Evolutionary conservation across 1,140 invertebrate genomes (phyloP), one percentile per base, ranked within the genome.

Genomic region (Ceratosolen solmsi): DNA sequence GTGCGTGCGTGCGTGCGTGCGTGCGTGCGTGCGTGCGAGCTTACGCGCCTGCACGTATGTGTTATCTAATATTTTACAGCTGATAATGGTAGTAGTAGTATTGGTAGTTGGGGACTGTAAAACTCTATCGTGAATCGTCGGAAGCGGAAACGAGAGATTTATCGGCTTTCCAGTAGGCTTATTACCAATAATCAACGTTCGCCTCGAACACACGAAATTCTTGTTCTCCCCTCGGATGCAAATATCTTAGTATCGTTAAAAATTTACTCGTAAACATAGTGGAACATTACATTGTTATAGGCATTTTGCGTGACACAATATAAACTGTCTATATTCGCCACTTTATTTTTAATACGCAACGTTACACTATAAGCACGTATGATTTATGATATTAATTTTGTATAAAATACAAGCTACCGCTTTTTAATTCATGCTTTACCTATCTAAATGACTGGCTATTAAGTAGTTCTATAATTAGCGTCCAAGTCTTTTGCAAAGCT

Each of bases 101-200:
- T n/a, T n/a, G n/a, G 41, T 46, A 46, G 41, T 46, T 46, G 41
- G 51, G 11, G 33, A 51, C 20, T 15, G 56, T 49, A 63, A 76
- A 30, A 63, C 63, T 63, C 38, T 76, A 78, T 68, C 65, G n/a
- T n/a, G 38, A 68, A 65, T 49, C 27, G 46, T 71, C 65, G 68
- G 78, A 72, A 72, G 38, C 68, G 78, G 68, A 80, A 72, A 72
- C 33, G 78, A 80, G 30, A 60, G 68, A 46, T 80, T 80, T 41
- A 60, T 58, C 78, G 78, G 72, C n/a, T 72, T 72, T 79, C 77
- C 60, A 51, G 27, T 17, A 15, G 33, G 8, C 63, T 20, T 20
- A 11, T 73, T 5, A 20, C 13, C 33, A 38, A 1, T 68, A 8
- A 5, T 9, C 33, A 22, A 13, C 33, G 33, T 38, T 36, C 36